Conservation (phyloP, 2,888 invertebrate genomes). For the Heliconius erato region DNA sequence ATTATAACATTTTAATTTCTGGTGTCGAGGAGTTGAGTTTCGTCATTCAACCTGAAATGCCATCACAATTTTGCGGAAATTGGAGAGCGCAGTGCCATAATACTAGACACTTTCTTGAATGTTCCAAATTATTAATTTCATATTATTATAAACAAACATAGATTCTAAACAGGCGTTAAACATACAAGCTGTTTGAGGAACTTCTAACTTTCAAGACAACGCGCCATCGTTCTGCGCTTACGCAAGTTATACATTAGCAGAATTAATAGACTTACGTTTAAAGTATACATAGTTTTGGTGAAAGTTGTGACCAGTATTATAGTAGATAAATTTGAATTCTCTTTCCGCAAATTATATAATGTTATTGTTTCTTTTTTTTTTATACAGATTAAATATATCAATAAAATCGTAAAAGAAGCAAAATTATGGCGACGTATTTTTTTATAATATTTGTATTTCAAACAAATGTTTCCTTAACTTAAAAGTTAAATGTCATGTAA, state of each 20-base stretch:
- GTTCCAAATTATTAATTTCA: too few relatives aligned
- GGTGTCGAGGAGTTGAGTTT: too few relatives aligned
- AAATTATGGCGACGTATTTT: not conserved
- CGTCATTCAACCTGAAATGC: too few relatives aligned
- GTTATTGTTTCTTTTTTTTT: conserved; percentile 23
- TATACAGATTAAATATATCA: not conserved
- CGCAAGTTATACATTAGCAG: conserved; percentile 45
- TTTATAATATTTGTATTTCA: too few relatives aligned
- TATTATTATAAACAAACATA: too few relatives aligned
- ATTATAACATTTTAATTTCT: too few relatives aligned
- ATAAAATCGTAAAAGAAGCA: not conserved
- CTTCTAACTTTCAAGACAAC: conserved; percentile 7
- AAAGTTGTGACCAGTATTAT: conserved; percentile 52
- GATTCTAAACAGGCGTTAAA: not conserved
- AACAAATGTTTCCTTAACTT: too few relatives aligned
- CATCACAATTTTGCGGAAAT: too few relatives aligned
- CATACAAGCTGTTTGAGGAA: not conserved
- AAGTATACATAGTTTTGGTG: conserved; percentile 49
- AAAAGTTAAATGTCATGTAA: too few relatives aligned
- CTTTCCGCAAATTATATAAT: conserved; percentile 40
- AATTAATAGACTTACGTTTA: conserved; percentile 47
- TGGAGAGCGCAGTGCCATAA: too few relatives aligned
- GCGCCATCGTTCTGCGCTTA: conserved; percentile 28
- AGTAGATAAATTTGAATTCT: conserved; percentile 40
- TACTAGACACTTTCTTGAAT: too few relatives aligned